Evolutionary conservation across 1,140 invertebrate genomes (phyloP), one percentile per base, ranked within the genome.

Genomic region (Pseudomyrmex concolor): DNA sequence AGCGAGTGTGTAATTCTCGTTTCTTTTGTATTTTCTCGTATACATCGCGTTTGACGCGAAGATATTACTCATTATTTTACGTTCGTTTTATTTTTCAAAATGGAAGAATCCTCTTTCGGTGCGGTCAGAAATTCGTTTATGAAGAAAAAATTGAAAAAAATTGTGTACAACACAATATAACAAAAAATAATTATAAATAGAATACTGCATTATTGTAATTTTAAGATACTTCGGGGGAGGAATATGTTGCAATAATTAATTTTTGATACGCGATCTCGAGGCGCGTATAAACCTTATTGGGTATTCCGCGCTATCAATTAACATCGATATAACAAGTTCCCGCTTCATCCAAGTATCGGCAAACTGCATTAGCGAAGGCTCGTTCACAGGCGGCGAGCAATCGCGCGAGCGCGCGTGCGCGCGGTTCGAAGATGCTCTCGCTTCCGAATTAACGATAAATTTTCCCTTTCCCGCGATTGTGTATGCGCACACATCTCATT

Each of bases 401-500:
- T 68, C 63, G 51, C 34, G 15, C 10, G 13, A 70, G 5, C 34
- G 34, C 4, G 5, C 34, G n/a, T n/a, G 34, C 34, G 34, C 34
- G 34, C 34, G 34, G 34, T 43, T 59, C 19, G 64, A 78, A 68
- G 63, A 67, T 17, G 2, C 60, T 66, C 62, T 10, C 10, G 67
- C 17, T 43, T 25, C 76, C 76, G 50, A 80, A 80, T 80, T 70
- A 71, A 68, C 64, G 43, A 80, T 59, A 71, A 34, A 57, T 48
- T 70, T 78, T 70, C 19, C 54, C 54, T 15, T 15, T n/a, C 1
- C 5, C 5, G 34, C 5, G 34, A 34, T 34, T 70, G 76, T 70
- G 54, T 78, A 19, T 45, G 54, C 66, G 43, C 66, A 48, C 54
- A 34, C 64, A 57, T 70, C 76, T 59, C 76, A 70, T 78, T 78